Evolutionary conservation across 2,113 vertebrate genomes (phyloP).

Genomic region (Miniopterus natalensis): DNA sequence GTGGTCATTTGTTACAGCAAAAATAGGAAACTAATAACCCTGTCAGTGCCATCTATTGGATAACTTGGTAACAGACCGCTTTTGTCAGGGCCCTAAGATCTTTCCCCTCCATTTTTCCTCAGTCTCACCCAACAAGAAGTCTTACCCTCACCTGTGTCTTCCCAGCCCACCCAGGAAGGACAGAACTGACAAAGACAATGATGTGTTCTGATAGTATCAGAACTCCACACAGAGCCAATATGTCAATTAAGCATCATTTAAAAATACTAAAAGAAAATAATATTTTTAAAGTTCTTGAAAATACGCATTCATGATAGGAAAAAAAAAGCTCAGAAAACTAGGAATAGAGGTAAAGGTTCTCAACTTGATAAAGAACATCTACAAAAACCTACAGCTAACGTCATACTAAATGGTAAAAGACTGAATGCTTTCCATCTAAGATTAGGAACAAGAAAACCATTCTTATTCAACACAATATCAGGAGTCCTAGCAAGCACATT

Average conservation of each 20-base stretch:
- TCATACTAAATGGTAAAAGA: background rate
- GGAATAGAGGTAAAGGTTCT: background rate
- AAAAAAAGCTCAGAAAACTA: background rate
- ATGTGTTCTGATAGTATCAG: background rate
- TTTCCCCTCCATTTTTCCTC: background rate
- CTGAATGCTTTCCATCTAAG: background rate
- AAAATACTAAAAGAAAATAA: constrained; percentile 33
- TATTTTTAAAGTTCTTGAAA: constrained; percentile 42
- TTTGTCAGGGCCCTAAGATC: background rate
- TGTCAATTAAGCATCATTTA: background rate
- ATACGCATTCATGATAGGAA: background rate
- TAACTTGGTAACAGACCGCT: background rate
- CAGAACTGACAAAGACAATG: background rate
- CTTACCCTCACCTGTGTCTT: background rate
- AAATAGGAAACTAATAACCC: background rate
- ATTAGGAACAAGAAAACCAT: background rate
- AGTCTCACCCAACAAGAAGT: background rate
- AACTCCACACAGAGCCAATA: background rate
- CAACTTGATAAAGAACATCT: constrained; percentile 24
- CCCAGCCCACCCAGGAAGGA: background rate
- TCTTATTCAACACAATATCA: background rate
- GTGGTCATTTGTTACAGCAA: background rate
- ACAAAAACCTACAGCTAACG: background rate
- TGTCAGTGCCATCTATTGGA: background rate
- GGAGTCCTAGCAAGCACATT: background rate